phyloP scores from a whole-genome alignment of 1,140 invertebrate species.

The Diabrotica virgifera region DNA sequence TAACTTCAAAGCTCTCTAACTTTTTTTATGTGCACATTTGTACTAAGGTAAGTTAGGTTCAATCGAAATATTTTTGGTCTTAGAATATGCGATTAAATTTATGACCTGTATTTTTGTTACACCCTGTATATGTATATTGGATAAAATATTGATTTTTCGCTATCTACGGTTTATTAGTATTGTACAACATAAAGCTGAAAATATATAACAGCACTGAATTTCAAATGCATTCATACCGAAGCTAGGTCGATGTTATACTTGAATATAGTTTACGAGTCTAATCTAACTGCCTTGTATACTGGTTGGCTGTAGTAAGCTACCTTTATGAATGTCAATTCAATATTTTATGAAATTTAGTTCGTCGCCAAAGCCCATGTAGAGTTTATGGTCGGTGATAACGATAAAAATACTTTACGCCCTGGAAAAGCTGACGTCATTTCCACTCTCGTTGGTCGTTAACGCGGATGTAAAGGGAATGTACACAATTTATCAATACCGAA shows the following conservation, averaged over 20 bases:
- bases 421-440: neutral
- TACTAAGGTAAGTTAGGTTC: too few relatives aligned
- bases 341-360: neutral
- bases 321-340: conserved; percentile 2
- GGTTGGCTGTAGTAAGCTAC: neutral
- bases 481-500: neutral
- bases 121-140: too few relatives aligned
- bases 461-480: neutral
- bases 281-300: neutral
- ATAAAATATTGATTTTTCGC: too few relatives aligned
- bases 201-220: too few relatives aligned
- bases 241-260: neutral
- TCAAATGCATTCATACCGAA: neutral
- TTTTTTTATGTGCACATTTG: too few relatives aligned
- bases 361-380: neutral
- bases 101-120: too few relatives aligned
- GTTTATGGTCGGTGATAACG: neutral
- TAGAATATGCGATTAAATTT: too few relatives aligned
- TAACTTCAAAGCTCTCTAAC: too few relatives aligned
- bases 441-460: neutral
- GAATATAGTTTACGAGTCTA: neutral
- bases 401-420: conserved; percentile 2
- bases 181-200: too few relatives aligned
- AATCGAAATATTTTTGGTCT: too few relatives aligned
- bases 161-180: too few relatives aligned